Evolutionary conservation across 2,888 invertebrate genomes (phyloP), one percentile per base, ranked within the genome.

Genomic region (Calliopum simillimum): DNA sequence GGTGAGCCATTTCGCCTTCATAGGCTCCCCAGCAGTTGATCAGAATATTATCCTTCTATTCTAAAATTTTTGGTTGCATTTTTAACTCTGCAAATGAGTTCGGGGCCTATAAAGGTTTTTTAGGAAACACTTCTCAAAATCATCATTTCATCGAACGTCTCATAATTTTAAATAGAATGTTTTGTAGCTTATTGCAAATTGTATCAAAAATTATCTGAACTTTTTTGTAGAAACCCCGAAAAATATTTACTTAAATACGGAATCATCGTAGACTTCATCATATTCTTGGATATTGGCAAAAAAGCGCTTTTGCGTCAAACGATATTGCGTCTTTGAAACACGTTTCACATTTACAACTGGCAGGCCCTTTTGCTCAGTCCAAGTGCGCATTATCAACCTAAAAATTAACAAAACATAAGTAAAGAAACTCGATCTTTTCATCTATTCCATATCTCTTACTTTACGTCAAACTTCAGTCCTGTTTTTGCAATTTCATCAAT

Each of bases 341-440:
- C 85, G 86, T 0, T 80, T 80, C 1, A 93, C 91, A 8, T 86
- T 89, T 3, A 97, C 84, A 0, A 96, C 88, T 0, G 96, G 96
- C 80, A 91, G 94, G 0, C 96, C 96, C 92, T 92, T 94, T 85
- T 97, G 96, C 41, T 89, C 88, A 0, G 94, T 96, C 94, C 95
- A 97, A 0, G 95, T 95, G 77, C 92, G 91, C 93, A 96, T 93
- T 71, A 94, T 88, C 44, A 88, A 81, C 21, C 67, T 67, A 21
- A 5, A 6, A 11, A 5, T n/a, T n/a, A n/a, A n/a, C n/a, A n/a
- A n/a, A n/a, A n/a, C n/a, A n/a, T n/a, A n/a, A 21, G 13, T 23
- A 55, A 3, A 49, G 12, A 23, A 25, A 11, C 4, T 23, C 6
- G 25, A 47, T 47, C 25, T 14, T 43, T 3, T n/a, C 16, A 67